Evolutionary conservation across 30 jellyfish, hydroid and myxozoan species (phyloP), one percentile per base, ranked within the genome.

Genomic region (Catostylus mosaicus): DNA sequence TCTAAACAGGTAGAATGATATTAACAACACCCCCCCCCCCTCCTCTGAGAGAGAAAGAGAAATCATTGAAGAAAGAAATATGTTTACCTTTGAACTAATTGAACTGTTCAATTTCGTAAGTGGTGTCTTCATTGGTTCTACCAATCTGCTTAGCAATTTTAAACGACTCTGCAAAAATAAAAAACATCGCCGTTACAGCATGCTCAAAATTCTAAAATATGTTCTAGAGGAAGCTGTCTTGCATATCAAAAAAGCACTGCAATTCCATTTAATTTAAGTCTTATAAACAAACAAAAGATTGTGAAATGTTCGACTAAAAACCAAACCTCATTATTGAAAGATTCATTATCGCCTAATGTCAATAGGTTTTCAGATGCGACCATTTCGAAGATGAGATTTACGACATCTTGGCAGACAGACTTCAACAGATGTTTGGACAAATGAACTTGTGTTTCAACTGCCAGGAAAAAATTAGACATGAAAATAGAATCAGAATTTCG

Each of bases 281-380:
- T n/a, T n/a, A n/a, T n/a, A n/a, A n/a, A n/a, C n/a, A n/a, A n/a
- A n/a, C n/a, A n/a, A n/a, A n/a, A n/a, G n/a, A n/a, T n/a, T n/a
- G n/a, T n/a, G n/a, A n/a, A n/a, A n/a, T n/a, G n/a, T n/a, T n/a
- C n/a, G 78, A 72, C 37, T 9, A 32, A 52, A 47, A 30, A 3
- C 30, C 85, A 30, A 71, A 89, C 97, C 64, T 91, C 98, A 23
- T 67, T 48, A 6, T 83, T 91, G 67, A 91, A 91, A 14, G 96
- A 43, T 73, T 91, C 98, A 36, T 91, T 82, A 27, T 84, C 98
- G 3, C 84, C 96, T 22, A 91, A 85, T 1, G 98, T 77, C 95
- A 91, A 46, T 1, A 91, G 88, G 66, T 91, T 84, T n/a, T 91
- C 96, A 33, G 85, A 69, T n/a, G 98, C 98, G 29, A 91, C 98